Evolutionary conservation across 2,888 invertebrate genomes (phyloP).

Genomic region (Argyra leucocephala): DNA sequence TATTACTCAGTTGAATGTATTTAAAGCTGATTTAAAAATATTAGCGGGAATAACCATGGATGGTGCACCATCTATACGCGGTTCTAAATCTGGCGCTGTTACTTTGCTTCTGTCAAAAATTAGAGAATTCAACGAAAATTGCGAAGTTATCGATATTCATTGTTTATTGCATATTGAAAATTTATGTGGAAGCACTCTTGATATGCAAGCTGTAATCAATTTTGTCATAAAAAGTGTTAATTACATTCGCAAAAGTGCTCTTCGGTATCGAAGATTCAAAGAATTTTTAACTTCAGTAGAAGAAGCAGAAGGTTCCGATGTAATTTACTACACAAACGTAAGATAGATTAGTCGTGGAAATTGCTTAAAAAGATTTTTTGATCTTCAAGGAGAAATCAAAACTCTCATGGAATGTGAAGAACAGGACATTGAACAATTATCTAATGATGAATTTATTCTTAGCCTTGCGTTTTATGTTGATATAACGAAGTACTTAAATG

Average conservation of each 20-base stretch:
- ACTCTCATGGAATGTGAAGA: conserved; percentile 1
- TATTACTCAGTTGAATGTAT: neutral
- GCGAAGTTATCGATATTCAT: neutral
- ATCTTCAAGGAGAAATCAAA: conserved; percentile 12
- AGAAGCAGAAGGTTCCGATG: too few species aligned
- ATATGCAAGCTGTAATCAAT: too few species aligned
- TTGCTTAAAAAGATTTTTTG: conserved; percentile 16
- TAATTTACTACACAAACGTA: too few species aligned
- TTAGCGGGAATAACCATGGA: neutral
- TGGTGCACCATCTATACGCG: neutral
- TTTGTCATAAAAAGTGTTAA: too few species aligned
- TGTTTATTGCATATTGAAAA: too few species aligned
- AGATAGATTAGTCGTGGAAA: conserved; percentile 8
- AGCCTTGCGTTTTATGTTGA: conserved; percentile 1
- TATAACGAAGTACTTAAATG: conserved; percentile 5
- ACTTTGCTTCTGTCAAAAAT: neutral
- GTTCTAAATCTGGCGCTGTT: neutral
- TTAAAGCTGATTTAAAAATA: neutral
- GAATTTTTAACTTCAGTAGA: too few species aligned
- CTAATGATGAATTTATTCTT: conserved; percentile 2
- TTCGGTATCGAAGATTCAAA: too few species aligned
- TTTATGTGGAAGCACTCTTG: too few species aligned
- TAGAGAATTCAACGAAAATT: neutral
- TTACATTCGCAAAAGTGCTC: too few species aligned
- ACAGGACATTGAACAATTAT: neutral